Base-by-base conservation (phyloP, 2,888 invertebrate genomes). In the Rhingia campestris region DNA sequence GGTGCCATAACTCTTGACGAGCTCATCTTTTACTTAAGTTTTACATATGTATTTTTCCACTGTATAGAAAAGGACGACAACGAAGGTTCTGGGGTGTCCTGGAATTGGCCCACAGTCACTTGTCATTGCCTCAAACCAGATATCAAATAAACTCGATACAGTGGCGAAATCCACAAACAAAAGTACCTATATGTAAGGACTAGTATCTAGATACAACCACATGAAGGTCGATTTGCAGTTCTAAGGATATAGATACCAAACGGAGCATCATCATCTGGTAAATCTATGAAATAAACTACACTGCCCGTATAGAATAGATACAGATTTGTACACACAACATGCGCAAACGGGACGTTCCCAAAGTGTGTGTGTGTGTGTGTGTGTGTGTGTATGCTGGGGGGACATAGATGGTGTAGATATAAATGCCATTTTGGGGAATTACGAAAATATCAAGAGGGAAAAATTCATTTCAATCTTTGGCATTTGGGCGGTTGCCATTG, bases 11-110 rank as follows among this genome's bases (percentile, higher is more conserved):
- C 89, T 91, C 89, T 88, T 90, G 91, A 91, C 90, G 89, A 91
- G 90, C 91, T 91, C 91, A 91, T 91, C 91, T 91, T 90, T 91
- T 90, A 91, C 90, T 90, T 90, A 90, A 91, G 90, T 91, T 91
- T 90, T 90, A 89, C 90, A 91, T 91, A 91, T 90, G 22, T 22
- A 22, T 88, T 88, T 86, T 39, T 73, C 70, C 61, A 14, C 47
- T 33, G 6, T 22, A 35, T 4, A 49, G 9, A 22, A 10, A 7
- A 41, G 12, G 35, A 43, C 10, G 30, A 6, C 49, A 49, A 33
- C 22, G 30, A 53, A 45, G 32, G 43, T 72, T 39, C 43, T 51
- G 32, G 35, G 56, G 64, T 75, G 56, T 33, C 35, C 22, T 30
- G 22, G 59, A 66, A 66, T 61, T 43, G 70, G 35, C 61, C 43